These are phyloP conservation scores for Ostrea denselamellosa DNA, from an alignment of 1,140 invertebrate species.

Conservation along the genomic window DNA sequence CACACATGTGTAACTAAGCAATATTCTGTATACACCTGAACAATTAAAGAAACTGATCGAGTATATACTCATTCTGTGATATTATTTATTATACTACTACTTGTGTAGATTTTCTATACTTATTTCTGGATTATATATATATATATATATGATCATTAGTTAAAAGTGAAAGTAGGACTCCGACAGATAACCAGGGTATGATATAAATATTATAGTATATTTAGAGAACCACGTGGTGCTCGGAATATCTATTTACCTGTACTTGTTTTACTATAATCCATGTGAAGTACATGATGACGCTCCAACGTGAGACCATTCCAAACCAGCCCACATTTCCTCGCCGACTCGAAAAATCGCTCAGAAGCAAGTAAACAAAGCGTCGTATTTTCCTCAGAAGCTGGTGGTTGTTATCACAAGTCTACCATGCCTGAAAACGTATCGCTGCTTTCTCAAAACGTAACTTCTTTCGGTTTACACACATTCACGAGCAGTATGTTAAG, in stretches of 20 bases:
- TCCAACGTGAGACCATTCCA: conserved; percentile 14
- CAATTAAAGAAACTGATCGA: too few relatives aligned
- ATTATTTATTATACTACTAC: too few relatives aligned
- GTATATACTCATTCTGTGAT: too few relatives aligned
- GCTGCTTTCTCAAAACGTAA: not conserved
- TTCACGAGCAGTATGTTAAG: not conserved
- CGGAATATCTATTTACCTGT: not conserved
- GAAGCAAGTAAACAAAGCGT: not conserved
- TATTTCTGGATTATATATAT: too few relatives aligned
- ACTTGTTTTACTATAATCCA: not conserved
- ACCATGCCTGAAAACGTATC: not conserved
- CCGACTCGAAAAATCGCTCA: not conserved
- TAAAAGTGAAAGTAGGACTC: not conserved
- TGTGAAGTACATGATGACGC: conserved; percentile 6
- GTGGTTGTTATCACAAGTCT: conserved; percentile 1
- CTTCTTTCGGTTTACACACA: not conserved
- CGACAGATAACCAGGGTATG: not conserved
- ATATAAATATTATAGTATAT: too few relatives aligned
- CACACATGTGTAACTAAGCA: too few relatives aligned
- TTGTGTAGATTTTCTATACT: too few relatives aligned
- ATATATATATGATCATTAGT: too few relatives aligned
- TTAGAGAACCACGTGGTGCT: too few relatives aligned
- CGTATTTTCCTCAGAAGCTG: not conserved
- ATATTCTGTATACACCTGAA: too few relatives aligned
- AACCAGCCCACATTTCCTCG: conserved; percentile 23